Evolutionary conservation across 2,113 vertebrate genomes (phyloP).

Genomic region (Ursus arctos): DNA sequence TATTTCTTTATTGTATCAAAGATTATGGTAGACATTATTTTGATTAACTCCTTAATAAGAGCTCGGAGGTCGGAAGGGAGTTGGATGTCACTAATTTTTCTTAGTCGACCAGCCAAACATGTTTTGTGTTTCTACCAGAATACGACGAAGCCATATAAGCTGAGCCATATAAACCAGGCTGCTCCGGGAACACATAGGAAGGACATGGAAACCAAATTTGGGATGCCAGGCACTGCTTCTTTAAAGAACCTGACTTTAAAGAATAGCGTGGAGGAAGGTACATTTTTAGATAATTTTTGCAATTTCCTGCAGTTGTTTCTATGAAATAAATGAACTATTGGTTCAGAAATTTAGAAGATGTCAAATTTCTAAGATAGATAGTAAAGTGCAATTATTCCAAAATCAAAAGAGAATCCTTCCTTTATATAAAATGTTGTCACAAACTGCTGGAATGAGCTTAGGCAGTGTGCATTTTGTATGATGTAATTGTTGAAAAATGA

Average conservation of each 20-base stretch:
- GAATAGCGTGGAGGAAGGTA: background rate
- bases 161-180: background rate
- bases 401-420: background rate
- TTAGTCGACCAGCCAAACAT: background rate
- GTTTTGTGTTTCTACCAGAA: background rate
- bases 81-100: background rate
- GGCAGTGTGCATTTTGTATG: background rate
- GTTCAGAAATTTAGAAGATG: background rate
- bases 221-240: background rate
- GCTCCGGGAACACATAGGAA: background rate
- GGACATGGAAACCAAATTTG: background rate
- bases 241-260: background rate
- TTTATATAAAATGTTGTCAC: background rate
- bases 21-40: background rate
- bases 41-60: background rate
- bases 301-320: background rate
- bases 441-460: background rate
- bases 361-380: background rate
- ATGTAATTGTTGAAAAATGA: background rate
- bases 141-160: background rate
- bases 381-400: background rate
- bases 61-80: background rate
- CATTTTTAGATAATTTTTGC: background rate
- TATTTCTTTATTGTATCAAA: background rate
- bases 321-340: background rate